These are phyloP conservation scores for Lithobates pipiens DNA, from an alignment of 2,797 vertebrate species.

Conservation along the genomic window DNA sequence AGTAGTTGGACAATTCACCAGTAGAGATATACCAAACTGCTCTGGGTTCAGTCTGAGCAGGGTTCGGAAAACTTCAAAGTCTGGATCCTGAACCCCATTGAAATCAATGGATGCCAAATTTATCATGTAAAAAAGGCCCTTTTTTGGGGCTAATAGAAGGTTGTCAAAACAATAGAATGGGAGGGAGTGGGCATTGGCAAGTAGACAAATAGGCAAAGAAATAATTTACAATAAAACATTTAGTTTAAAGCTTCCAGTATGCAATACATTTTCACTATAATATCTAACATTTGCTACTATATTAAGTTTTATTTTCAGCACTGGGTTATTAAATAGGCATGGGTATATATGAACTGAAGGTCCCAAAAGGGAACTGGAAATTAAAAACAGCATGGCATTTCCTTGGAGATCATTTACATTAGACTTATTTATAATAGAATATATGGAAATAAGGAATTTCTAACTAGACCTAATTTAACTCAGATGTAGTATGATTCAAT, in stretches of 20 bases:
- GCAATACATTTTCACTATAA: background rate
- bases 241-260: background rate
- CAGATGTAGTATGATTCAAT: conserved; percentile 41
- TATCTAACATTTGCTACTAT: conserved; percentile 5
- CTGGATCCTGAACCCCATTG: too few relatives aligned
- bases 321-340: background rate
- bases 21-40: too few relatives aligned
- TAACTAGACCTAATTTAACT: conserved; percentile 54
- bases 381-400: conserved; percentile 29
- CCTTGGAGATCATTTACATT: conserved; percentile 48
- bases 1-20: too few relatives aligned
- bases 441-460: conserved; percentile 36
- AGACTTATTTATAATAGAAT: conserved; percentile 36
- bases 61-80: too few relatives aligned
- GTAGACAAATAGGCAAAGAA: background rate
- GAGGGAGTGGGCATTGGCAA: too few relatives aligned
- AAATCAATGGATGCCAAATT: too few relatives aligned
- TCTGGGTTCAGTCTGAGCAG: too few relatives aligned
- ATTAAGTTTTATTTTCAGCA: background rate
- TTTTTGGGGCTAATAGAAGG: too few relatives aligned
- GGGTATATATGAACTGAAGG: background rate
- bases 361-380: conserved; percentile 5
- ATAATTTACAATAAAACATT: background rate
- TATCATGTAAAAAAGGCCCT: too few relatives aligned
- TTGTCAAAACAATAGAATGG: too few relatives aligned